Base-by-base conservation (phyloP, 2,888 invertebrate genomes). In the Pachydiplax longipennis region DNA sequence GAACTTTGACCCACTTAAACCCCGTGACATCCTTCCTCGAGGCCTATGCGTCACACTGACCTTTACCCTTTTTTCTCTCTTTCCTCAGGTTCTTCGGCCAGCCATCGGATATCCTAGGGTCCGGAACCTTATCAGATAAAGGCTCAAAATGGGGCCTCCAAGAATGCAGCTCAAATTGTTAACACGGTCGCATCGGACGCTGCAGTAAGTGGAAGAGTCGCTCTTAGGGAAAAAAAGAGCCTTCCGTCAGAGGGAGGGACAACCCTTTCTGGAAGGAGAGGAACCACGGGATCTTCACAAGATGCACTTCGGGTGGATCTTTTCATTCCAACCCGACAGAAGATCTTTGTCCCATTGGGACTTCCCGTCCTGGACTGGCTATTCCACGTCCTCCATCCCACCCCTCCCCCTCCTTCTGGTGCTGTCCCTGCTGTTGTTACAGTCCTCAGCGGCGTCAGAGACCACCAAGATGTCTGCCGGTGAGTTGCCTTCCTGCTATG, bases 391-490 rank as follows among this genome's bases (percentile, higher is more conserved):
- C 53, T 53, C 48, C 53, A 25, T 48, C 31, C 48, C 31, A 12
- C 35, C n/a, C 48, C 31, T 53, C 10, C 31, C 73, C 73, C 22
- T 65, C 37, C 87, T 87, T 8, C 35, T 35, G 31, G 53, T 35
- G 15, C 22, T 61, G n/a, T 65, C 61, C 87, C 10, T 87, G 58
- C 15, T 65, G 22, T 18, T 87, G 37, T 25, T 40, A n/a, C 61
- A 61, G 61, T 35, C 87, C 13, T 87, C 87, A 22, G 87, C 31
- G 61, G 37, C 65, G 58, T 37, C 61, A 1, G 87, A 58, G 83
- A 83, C 83, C 22, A 48, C 83, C 6, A 58, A 18, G 61, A 65
- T 61, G 61, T 87, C 87, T n/a, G 61, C 61, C 87, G 87, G 87
- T 87, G 87, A 87, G 87, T 87, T 61, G 35, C 35, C 22, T 83